Evolutionary conservation across 2,797 vertebrate species (phyloP), one percentile per base, ranked within the genome.

Genomic region (Clarias pachynema): DNA sequence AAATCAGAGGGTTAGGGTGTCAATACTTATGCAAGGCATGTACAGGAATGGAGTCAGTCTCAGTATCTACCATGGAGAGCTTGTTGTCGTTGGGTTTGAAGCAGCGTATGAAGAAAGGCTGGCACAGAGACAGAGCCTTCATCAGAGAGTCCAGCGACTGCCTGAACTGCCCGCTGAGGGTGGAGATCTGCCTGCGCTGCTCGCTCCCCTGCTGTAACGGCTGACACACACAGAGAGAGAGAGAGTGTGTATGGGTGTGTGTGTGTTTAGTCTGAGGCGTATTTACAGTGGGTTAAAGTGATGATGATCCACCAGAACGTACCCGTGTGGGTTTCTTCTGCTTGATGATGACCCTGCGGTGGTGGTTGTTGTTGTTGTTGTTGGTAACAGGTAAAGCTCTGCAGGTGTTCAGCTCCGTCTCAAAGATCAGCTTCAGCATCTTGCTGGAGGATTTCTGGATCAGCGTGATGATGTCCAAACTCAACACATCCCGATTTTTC

Each of bases 21-120:
- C 18, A 59, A 60, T 34, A 59, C 10, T 24, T 60, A 1, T 15
- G 12, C 31, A 29, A 3, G n/a, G 5, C 12, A 14, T 14, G 37
- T 14, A 24, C 20, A 40, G 22, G 37, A 22, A 69, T 37, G 3
- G 18, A 72, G 68, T 1, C 6, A 4, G 37, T 72, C 69, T 16
- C 18, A 22, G 79, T 20, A 44, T 18, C 20, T 95, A 99, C 98
- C 96, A 96, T 79, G 0, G 97, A 96, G 91, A 96, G 94, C 93
- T 99, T 99, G 88, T 90, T 94, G 57, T 96, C 95, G 29, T 99
- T 99, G 88, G 98, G 97, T 88, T 99, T 99, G 93, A 99, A 96
- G 92, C 98, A 99, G 87, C 98, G 98, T 87, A 99, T 93, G 90
- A 99, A 99, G 92, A 95, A 98, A 0, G 98, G 98, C 91, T 99